A percentile compares a stretch with the other conserved stretches of the same genome.
phyloP scores from a whole-genome alignment of 1,140 invertebrate genomes.

The Formica selysi region DNA sequence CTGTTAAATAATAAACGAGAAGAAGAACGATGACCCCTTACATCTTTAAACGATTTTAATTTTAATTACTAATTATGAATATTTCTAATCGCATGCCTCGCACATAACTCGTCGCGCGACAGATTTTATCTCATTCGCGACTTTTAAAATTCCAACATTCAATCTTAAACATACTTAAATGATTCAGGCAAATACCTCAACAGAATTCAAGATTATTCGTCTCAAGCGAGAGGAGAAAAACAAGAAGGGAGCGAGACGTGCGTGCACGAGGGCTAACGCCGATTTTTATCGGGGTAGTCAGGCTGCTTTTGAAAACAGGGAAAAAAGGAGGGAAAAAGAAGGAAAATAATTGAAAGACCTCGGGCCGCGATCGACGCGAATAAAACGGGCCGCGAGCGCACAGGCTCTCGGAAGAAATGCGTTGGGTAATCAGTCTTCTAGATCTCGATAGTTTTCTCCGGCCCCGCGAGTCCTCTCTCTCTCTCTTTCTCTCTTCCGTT shows the following conservation, averaged over 20 bases:
- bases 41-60: background rate
- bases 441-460: conserved; percentile 63
- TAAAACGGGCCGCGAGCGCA: conserved; percentile 34
- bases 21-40: background rate
- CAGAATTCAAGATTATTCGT: background rate
- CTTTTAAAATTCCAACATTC: background rate
- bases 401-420: conserved; percentile 54
- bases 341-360: conserved; percentile 60
- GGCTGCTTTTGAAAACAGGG: conserved; percentile 30
- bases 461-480: conserved; percentile 10
- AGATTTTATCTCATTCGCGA: background rate
- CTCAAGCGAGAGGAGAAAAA: background rate
- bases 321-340: conserved; percentile 4
- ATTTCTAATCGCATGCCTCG: background rate
- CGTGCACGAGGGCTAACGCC: background rate
- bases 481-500: conserved; percentile 28
- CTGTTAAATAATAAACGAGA: background rate
- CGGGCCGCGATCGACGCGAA: conserved; percentile 54
- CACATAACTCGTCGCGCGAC: background rate
- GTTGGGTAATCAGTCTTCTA: conserved; percentile 61
- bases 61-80: background rate
- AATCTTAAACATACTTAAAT: background rate
- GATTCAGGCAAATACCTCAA: too few relatives aligned
- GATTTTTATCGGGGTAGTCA: conserved; percentile 45
- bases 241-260: background rate